Base-by-base conservation (phyloP, 2,113 vertebrate species). In the Cottus gobio region DNA sequence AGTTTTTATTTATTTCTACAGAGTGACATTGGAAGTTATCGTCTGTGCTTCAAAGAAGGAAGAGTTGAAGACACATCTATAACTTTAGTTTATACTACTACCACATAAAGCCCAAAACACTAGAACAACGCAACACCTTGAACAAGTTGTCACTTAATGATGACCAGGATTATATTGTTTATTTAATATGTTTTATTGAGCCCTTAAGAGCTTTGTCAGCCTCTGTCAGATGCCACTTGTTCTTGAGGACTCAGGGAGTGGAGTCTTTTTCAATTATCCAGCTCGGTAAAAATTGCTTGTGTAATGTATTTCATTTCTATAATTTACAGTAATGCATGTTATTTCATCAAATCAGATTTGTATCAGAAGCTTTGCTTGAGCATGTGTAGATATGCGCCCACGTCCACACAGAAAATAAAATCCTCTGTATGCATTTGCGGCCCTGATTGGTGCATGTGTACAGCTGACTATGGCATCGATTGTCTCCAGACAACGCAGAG, bases 401-500 rank as follows among this genome's bases (percentile, higher is more conserved):
- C 7, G 0, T 6, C 56, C 5, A 54, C 39, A 24, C 20, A 36
- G 3, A 30, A 28, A 28, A 7, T 0, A 26, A 28, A 8, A 1
- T 36, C 1, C 18, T 22, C 20, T 10, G 15, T 4, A 31, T 69
- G 36, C 16, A 48, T 77, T 42, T 12, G 22, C 8, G 26, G 54
- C 24, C 24, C 1, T 57, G 15, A 65, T 36, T 52, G 52, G 46
- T 62, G 18, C 42, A 30, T 26, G 37, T 31, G n/a, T 58, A 6
- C 56, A 63, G 56, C 56, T 54, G 26, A 18, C 24, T 39, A 15
- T 74, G 12, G 62, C 18, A 57, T 69, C 50, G 36, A 52, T 36
- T 72, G 75, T 75, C 83, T 82, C 77, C 46, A 80, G 82, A 83
- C 77, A 88, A 84, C 69, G 2, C 62, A 54, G 75, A 76, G 82